phyloP scores from a whole-genome alignment of 1,140 invertebrate genomes.

The Stegodyphus mimosarum region DNA sequence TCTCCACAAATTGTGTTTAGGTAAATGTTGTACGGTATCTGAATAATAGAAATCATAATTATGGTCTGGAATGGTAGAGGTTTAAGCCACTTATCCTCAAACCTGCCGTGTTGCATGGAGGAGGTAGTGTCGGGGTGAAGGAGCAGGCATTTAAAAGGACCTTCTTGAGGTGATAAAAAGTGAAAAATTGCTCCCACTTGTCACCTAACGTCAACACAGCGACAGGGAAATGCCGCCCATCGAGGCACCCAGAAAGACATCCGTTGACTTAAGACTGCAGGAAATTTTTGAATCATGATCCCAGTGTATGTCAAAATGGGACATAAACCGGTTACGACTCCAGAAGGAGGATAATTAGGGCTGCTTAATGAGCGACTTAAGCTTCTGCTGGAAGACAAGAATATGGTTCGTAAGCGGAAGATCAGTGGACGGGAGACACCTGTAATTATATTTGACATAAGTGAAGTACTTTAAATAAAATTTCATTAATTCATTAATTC shows the following conservation, averaged over 20 bases:
- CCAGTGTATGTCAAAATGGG: too few species aligned
- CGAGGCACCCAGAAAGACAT: neutral
- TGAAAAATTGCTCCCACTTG: slow-evolving; percentile 41
- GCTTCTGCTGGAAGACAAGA: neutral
- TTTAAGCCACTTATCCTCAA: too few species aligned
- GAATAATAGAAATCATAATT: too few species aligned
- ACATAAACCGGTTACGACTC: neutral
- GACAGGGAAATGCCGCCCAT: slow-evolving; percentile 12
- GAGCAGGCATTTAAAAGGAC: slow-evolving; percentile 19
- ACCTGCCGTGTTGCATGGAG: neutral
- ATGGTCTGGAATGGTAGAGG: too few species aligned
- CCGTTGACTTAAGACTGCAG: slow-evolving; percentile 5
- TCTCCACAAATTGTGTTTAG: too few species aligned
- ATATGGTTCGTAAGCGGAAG: too few species aligned
- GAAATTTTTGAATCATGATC: slow-evolving; percentile 18
- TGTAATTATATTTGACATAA: too few species aligned
- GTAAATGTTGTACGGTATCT: too few species aligned
- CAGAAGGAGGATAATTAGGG: slow-evolving; percentile 5
- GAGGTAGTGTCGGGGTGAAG: neutral
- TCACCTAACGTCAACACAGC: slow-evolving; percentile 38
- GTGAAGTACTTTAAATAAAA: too few species aligned
- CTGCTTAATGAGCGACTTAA: slow-evolving; percentile 1
- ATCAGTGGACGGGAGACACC: too few species aligned
- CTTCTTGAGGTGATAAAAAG: slow-evolving; percentile 15
- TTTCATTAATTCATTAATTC: too few species aligned